Evolutionary conservation across 2,113 vertebrate genomes (phyloP).

Genomic region (Smithornis capensis): DNA sequence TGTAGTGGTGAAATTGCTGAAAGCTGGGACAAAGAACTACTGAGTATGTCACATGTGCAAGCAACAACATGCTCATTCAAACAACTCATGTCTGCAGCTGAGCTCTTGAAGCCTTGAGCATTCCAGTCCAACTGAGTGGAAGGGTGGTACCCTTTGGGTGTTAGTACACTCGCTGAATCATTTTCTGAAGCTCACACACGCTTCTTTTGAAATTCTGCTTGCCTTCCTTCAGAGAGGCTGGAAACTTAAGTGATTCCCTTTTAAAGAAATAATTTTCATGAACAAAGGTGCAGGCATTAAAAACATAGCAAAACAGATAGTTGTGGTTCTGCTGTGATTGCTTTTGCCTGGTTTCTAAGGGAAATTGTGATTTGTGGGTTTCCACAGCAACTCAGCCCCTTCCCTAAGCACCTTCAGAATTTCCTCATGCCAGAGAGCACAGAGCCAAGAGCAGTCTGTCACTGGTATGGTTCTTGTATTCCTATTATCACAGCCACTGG

Average conservation of each 20-base stretch:
- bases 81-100: neutral
- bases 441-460: neutral
- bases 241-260: neutral
- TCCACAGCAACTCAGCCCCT: neutral
- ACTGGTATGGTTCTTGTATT: neutral
- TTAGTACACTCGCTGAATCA: neutral
- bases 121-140: neutral
- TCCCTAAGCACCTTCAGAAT: neutral
- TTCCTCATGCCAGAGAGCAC: neutral
- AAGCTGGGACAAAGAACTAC: neutral
- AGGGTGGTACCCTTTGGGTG: neutral
- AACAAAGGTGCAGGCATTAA: neutral
- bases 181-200: neutral
- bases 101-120: neutral
- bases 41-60: neutral
- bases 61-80: neutral
- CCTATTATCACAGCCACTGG: neutral
- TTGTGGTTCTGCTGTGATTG: neutral
- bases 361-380: neutral
- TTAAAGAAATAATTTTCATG: neutral
- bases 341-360: neutral
- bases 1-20: neutral
- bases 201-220: neutral
- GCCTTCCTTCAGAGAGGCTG: neutral
- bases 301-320: neutral